Percentiles rank a stretch among this genome's conserved stretches.
Evolutionary conservation across 2,113 vertebrate species (phyloP).

Genomic region (Crotalus helleri): DNA sequence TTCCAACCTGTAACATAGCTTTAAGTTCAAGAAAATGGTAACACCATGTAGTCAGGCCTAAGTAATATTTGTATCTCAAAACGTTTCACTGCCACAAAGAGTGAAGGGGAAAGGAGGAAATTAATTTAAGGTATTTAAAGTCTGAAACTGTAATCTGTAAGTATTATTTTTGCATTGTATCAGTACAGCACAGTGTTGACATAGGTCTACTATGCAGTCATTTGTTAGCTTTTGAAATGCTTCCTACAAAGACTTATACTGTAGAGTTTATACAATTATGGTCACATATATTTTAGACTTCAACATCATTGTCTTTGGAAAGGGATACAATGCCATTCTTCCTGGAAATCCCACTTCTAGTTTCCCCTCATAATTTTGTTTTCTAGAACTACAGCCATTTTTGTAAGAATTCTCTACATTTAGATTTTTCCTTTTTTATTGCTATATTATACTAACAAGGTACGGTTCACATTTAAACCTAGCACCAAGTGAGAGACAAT

Average conservation of each 20-base stretch:
- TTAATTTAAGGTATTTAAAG: neutral
- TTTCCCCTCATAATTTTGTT: neutral
- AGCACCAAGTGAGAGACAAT: neutral
- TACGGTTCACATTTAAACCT: neutral
- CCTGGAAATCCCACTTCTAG: neutral
- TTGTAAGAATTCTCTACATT: neutral
- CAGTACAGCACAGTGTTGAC: neutral
- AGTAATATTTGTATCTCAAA: neutral
- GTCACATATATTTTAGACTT: neutral
- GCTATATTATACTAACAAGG: neutral
- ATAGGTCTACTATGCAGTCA: neutral
- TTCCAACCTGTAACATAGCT: neutral
- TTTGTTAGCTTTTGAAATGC: constrained; percentile 6
- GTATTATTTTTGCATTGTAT: neutral
- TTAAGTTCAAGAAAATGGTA: neutral
- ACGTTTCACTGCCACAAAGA: neutral
- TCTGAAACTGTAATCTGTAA: neutral
- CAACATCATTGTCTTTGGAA: neutral
- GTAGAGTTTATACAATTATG: neutral
- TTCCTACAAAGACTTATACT: fast-evolving
- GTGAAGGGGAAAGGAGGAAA: neutral
- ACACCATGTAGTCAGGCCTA: neutral
- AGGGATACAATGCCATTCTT: neutral
- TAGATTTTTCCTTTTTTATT: neutral
- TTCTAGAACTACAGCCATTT: neutral